phyloP scores from a whole-genome alignment of 2,113 vertebrate species.

The Accipiter cooperii region DNA sequence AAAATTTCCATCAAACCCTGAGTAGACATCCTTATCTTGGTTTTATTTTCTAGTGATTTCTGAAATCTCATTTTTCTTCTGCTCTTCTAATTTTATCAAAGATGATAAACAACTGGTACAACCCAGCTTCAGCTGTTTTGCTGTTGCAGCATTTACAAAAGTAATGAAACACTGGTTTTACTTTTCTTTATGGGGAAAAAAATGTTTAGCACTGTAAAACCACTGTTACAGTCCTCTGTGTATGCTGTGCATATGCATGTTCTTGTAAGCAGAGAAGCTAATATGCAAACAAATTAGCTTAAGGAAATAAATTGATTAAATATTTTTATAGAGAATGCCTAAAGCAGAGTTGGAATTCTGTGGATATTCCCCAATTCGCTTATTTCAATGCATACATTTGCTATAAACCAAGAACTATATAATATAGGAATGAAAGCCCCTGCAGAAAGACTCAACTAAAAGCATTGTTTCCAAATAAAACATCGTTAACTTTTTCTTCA shows the following conservation, averaged over 20 bases:
- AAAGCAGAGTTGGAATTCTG: not conserved
- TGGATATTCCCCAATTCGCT: not conserved
- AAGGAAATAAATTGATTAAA: not conserved
- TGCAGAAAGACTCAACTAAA: not conserved
- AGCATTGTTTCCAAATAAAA: not conserved
- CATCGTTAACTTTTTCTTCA: not conserved
- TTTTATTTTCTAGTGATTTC: not conserved
- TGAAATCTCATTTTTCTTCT: not conserved
- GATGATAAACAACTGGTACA: not conserved
- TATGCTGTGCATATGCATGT: not conserved
- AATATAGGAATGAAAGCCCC: not conserved
- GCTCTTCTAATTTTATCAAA: not conserved
- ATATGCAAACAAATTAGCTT: not conserved
- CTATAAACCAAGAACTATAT: not conserved
- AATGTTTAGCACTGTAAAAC: not conserved
- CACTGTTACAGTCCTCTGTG: not conserved
- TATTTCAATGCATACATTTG: not conserved
- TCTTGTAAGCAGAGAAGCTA: not conserved
- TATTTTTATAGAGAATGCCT: not conserved
- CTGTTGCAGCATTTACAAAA: not conserved
- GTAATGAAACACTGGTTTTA: not conserved
- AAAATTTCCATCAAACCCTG: not conserved
- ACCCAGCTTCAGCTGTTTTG: not conserved
- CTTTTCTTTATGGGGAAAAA: not conserved
- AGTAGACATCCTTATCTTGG: not conserved